Evolutionary conservation across 2,797 vertebrate species (phyloP).

Genomic region (Epinephelus awoara): DNA sequence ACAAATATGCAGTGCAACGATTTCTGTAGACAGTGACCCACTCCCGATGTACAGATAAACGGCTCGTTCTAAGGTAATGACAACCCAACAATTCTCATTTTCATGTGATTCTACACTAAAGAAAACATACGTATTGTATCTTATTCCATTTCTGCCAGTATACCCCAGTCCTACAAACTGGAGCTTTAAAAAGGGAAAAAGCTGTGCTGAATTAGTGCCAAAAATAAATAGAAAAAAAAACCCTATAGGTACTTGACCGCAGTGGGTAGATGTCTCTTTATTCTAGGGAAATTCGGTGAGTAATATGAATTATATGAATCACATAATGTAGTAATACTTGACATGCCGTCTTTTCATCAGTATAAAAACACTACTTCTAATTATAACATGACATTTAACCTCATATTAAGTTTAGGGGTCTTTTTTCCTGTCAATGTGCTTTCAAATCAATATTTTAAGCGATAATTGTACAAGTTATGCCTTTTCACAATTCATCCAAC

Average conservation of each 20-base stretch:
- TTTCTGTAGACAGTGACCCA: too few species aligned
- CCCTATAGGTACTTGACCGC: neutral
- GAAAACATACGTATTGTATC: too few species aligned
- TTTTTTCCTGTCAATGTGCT: neutral
- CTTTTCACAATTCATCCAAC: neutral
- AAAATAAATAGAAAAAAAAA: neutral
- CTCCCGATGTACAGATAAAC: too few species aligned
- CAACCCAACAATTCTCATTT: too few species aligned
- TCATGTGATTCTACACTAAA: too few species aligned
- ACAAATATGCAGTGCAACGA: too few species aligned
- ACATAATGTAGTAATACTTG: conserved; percentile 9
- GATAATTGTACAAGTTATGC: neutral
- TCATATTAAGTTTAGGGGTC: neutral
- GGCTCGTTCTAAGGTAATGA: too few species aligned
- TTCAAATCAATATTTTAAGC: conserved; percentile 5
- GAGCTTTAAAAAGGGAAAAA: neutral
- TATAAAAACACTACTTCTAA: conserved; percentile 5
- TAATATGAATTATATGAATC: conserved; percentile 66
- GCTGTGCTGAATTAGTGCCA: neutral
- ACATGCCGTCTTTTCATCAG: neutral
- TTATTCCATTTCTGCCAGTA: too few species aligned
- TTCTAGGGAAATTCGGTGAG: conserved; percentile 84
- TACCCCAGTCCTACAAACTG: too few species aligned
- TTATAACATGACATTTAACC: neutral
- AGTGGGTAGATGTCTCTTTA: conserved; percentile 38